Evolutionary conservation across 2,888 invertebrate species (phyloP), one percentile per base, ranked within the genome.

Genomic region (Diarsia brunnea): DNA sequence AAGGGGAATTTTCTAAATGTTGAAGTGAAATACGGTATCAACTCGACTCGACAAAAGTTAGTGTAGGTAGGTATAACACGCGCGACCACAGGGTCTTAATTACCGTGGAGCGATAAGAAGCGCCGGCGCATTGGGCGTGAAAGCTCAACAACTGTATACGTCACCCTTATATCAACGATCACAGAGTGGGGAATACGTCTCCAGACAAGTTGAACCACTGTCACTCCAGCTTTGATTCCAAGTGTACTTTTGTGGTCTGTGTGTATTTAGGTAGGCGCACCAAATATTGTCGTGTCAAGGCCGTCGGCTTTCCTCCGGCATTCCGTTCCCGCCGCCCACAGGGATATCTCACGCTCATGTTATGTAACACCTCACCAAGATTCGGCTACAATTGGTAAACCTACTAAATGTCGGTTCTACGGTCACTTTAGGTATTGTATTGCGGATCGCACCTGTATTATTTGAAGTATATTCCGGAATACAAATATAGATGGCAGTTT

Each of bases 281-380:
- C 94, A 93, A 95, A 95, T 95, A 93, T 94, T 94, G 95, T 95
- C 91, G 92, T 96, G 96, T 96, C 96, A 96, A 96, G 96, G 96
- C 93, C 96, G 93, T 85, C 95, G 89, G 94, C 96, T 96, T 96
- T 96, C 95, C 95, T 96, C 95, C 94, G 89, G 91, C 96, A 96
- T 96, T 96, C 96, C 95, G 91, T 92, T 93, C 92, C 93, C 92
- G 91, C 93, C 95, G 95, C 96, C 96, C 95, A 96, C 96, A 91
- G 95, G 95, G 95, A 94, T 95, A 95, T 95, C 95, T 96, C 95
- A 95, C 95, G 92, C 93, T 92, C 85, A 90, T 90, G 91, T 96
- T 96, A 94, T 92, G 95, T 95, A 95, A 96, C 93, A 93, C 93
- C 92, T 91, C 89, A 82, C 82, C 89, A 89, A 93, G 93, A 94